A percentile compares a stretch with the other conserved stretches of the same genome.
Conservation (phyloP, 2,113 vertebrate species). For the Conger conger region DNA sequence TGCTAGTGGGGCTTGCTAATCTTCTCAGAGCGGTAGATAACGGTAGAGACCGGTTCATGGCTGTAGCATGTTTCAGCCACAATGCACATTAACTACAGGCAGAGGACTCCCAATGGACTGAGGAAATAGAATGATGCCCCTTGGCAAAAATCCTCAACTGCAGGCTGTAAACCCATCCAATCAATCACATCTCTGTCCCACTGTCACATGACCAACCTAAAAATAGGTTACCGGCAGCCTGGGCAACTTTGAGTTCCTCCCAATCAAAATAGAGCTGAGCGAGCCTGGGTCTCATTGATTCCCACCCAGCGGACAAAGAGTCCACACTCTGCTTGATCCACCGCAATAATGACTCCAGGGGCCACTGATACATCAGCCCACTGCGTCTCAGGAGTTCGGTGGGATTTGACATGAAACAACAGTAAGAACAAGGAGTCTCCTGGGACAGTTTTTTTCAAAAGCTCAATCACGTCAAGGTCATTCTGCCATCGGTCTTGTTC, state of each 20-base stretch:
- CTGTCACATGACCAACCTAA: neutral
- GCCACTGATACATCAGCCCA: constrained; percentile 2
- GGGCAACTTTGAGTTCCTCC: neutral
- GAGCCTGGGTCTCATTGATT: neutral
- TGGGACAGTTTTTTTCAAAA: neutral
- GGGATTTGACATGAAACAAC: neutral
- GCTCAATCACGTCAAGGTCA: constrained; percentile 4
- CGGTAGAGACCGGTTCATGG: neutral
- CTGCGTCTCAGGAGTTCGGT: neutral
- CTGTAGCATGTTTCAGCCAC: neutral
- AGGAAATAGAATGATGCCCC: neutral
- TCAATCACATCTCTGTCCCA: neutral
- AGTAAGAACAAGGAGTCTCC: neutral
- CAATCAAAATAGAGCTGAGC: neutral
- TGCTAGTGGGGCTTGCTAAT: no score
- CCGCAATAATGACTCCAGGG: neutral
- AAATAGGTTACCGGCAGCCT: neutral
- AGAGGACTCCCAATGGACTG: neutral
- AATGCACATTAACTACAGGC: neutral
- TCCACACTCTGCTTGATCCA: neutral
- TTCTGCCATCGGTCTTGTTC: neutral
- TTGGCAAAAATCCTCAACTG: neutral
- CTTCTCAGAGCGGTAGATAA: neutral
- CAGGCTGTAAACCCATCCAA: neutral
- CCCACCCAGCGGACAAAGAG: neutral